Evolutionary conservation across 2,888 invertebrate genomes (phyloP).

Genomic region (Anorthoa munda): DNA sequence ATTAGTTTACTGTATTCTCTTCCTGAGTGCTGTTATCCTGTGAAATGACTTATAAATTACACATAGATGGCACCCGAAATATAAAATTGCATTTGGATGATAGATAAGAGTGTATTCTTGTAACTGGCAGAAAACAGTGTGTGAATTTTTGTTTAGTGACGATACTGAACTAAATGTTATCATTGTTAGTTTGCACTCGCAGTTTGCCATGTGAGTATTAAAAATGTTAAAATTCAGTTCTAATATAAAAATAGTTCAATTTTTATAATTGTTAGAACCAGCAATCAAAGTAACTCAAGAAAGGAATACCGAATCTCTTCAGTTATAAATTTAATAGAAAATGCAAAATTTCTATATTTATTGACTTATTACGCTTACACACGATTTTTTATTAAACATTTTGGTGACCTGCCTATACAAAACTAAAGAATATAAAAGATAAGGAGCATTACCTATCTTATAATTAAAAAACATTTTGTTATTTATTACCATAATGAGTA

Average conservation of each 20-base stretch:
- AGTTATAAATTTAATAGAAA: background rate
- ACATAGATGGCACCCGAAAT: constrained; percentile 10
- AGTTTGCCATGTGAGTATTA: too few species aligned
- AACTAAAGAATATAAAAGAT: background rate
- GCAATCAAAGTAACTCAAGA: too few species aligned
- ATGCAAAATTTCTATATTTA: background rate
- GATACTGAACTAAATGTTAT: background rate
- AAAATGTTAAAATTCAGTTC: too few species aligned
- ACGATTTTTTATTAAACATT: background rate
- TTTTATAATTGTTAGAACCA: too few species aligned
- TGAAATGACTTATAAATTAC: constrained; percentile 22
- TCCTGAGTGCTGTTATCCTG: constrained; percentile 19
- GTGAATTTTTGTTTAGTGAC: background rate
- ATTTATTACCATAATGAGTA: background rate
- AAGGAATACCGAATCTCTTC: too few species aligned
- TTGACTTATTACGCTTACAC: background rate
- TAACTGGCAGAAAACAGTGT: background rate
- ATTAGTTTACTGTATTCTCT: constrained; percentile 48
- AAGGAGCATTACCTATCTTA: too few species aligned
- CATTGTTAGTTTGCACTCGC: too few species aligned
- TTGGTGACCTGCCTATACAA: background rate
- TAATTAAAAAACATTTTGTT: background rate
- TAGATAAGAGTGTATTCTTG: background rate
- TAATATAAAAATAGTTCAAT: too few species aligned
- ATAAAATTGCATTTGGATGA: background rate